Percentiles rank a stretch among this genome's conserved stretches.
phyloP scores from a whole-genome alignment of 2,113 vertebrate genomes.

The Microcebus murinus region DNA sequence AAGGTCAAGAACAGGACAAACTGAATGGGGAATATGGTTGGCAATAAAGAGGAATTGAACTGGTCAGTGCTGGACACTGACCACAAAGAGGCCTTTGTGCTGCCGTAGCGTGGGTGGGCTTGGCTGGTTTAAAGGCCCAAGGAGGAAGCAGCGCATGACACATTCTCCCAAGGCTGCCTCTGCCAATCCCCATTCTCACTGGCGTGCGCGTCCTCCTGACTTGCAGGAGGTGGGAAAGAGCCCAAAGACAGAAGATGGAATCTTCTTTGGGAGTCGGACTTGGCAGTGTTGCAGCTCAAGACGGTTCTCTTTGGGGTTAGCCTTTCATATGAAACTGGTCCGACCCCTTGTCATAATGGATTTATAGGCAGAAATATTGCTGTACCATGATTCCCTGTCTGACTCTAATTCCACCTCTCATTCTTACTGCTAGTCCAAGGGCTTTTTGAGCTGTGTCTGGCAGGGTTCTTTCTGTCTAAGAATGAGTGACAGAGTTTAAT shows the following conservation, averaged over 20 bases:
- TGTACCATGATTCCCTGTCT: background rate
- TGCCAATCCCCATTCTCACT: background rate
- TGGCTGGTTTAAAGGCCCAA: constrained; percentile 26
- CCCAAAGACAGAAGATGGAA: background rate
- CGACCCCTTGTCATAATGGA: background rate
- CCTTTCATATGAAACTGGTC: background rate
- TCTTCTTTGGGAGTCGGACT: background rate
- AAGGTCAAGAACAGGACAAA: constrained; percentile 28
- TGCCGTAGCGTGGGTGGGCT: background rate
- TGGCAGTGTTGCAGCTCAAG: background rate
- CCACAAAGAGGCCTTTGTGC: background rate
- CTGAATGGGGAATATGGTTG: background rate
- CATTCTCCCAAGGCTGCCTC: background rate
- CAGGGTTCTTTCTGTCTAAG: background rate
- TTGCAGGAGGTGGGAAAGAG: background rate
- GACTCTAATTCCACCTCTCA: background rate
- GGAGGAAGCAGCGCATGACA: constrained; percentile 12
- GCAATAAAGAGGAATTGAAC: background rate
- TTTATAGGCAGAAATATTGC: background rate
- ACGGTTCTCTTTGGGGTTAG: background rate
- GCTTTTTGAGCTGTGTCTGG: background rate
- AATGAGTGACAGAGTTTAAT: background rate
- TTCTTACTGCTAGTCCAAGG: background rate
- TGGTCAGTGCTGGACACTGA: background rate
- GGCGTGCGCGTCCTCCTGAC: background rate